phyloP scores from a whole-genome alignment of 2,113 vertebrate species.

The Phrynosoma platyrhinos region DNA sequence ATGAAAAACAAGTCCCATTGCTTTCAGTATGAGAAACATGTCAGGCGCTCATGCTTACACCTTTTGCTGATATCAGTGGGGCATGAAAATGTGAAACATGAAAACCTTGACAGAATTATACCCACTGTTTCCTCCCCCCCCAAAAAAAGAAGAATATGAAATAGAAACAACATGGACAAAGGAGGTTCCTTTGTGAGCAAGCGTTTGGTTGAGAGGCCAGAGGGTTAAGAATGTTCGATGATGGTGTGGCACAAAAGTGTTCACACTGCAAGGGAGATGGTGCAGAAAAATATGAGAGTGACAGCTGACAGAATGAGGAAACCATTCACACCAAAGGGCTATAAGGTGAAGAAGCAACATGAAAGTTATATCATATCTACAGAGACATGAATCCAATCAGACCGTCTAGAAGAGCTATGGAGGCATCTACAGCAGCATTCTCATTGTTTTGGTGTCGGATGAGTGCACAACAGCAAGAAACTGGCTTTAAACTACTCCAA shows the following conservation, averaged over 20 bases:
- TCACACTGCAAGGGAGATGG: not conserved
- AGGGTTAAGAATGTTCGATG: not conserved
- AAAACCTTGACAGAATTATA: not conserved
- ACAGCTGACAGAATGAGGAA: slow-evolving; percentile 11
- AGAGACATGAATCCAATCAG: not conserved
- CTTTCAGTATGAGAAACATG: not conserved
- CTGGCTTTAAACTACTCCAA: not conserved
- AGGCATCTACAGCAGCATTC: not conserved
- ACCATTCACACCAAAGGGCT: slow-evolving; percentile 13
- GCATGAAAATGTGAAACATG: not conserved
- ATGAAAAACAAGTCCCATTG: not conserved
- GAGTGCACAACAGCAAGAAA: not conserved
- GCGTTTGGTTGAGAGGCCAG: not conserved
- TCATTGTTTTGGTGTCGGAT: not conserved
- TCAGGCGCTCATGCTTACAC: not conserved
- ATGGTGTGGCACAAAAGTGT: not conserved
- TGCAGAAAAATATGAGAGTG: slow-evolving; percentile 7
- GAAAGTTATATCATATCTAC: not conserved
- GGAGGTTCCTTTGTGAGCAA: not conserved
- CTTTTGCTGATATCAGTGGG: not conserved
- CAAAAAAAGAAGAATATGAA: not conserved
- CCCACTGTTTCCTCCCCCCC: not conserved
- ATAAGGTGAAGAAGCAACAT: slow-evolving; percentile 23
- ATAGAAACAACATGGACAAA: not conserved
- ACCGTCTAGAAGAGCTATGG: not conserved